Evolutionary conservation across 2,888 invertebrate species (phyloP).

Genomic region (Empis stercorea): DNA sequence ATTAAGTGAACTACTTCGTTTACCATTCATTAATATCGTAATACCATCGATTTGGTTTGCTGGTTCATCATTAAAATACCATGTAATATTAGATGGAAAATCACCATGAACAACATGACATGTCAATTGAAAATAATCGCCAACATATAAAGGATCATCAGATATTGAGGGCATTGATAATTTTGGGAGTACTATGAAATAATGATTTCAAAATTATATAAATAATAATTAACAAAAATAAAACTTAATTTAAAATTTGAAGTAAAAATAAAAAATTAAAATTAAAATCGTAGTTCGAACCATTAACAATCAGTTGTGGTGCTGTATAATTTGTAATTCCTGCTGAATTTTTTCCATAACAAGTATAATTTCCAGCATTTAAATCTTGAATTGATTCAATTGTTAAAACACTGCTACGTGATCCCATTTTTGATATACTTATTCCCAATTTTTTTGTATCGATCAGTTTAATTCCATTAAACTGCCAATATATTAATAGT

Average conservation of each 20-base stretch:
- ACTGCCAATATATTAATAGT: slow-evolving; percentile 58
- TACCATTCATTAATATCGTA: slow-evolving; percentile 37
- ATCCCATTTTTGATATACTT: slow-evolving; percentile 37
- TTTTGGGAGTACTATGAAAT: background rate
- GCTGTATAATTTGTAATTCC: slow-evolving; percentile 53
- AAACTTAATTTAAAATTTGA: slow-evolving; percentile 10
- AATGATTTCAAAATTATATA: slow-evolving; percentile 7
- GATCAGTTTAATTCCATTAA: slow-evolving; percentile 46
- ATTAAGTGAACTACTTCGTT: slow-evolving; percentile 48
- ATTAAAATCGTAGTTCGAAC: slow-evolving; percentile 29
- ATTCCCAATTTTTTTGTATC: slow-evolving; percentile 33
- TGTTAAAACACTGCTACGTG: slow-evolving; percentile 45
- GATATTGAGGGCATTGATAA: slow-evolving; percentile 26
- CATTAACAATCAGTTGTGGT: slow-evolving; percentile 54
- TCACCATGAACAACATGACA: slow-evolving; percentile 68
- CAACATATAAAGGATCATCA: slow-evolving; percentile 48
- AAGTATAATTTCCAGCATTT: slow-evolving; percentile 61
- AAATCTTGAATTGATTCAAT: slow-evolving; percentile 45
- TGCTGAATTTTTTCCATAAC: slow-evolving; percentile 46
- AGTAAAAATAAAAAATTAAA: slow-evolving; percentile 7
- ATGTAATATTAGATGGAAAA: slow-evolving; percentile 61
- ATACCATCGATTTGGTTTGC: slow-evolving; percentile 24
- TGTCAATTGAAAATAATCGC: slow-evolving; percentile 46
- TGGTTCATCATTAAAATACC: slow-evolving; percentile 50
- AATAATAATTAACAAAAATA: slow-evolving; percentile 3